These are phyloP conservation scores for Toxotes lorentzi DNA, from an alignment of 2,797 vertebrate genomes.

Conservation along the genomic window DNA sequence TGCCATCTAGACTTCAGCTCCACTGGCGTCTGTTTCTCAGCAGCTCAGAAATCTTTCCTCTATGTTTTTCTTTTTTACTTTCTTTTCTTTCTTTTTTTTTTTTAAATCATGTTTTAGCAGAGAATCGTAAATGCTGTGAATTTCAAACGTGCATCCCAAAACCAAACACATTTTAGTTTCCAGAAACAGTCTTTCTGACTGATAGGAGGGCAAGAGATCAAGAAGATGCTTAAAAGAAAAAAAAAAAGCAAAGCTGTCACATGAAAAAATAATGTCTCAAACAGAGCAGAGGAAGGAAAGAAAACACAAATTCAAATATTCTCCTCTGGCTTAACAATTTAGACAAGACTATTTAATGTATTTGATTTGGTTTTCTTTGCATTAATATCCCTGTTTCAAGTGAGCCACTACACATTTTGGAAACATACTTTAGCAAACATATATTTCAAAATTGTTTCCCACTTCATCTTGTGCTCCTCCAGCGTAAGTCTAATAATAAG, in stretches of 20 bases:
- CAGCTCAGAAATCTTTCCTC: slow-evolving; percentile 5
- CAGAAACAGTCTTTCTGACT: not conserved
- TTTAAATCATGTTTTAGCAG: slow-evolving; percentile 1
- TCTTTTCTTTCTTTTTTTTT: not conserved
- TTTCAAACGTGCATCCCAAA: slow-evolving; percentile 5
- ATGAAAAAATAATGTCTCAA: not conserved
- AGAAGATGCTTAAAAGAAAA: slow-evolving; percentile 11
- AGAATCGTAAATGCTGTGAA: slow-evolving; percentile 6
- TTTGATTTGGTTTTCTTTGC: not conserved
- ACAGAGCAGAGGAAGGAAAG: not conserved
- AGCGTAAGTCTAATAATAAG: not conserved
- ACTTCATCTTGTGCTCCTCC: not conserved
- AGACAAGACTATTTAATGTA: not conserved
- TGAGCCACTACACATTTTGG: not conserved
- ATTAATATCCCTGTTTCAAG: not conserved
- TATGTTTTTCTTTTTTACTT: slow-evolving; percentile 16
- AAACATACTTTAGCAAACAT: not conserved
- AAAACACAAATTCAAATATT: not conserved
- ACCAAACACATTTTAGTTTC: not conserved
- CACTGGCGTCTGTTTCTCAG: slow-evolving; percentile 10
- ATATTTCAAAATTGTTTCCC: not conserved
- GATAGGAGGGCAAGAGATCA: not conserved
- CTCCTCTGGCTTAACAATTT: not conserved
- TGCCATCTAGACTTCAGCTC: slow-evolving; percentile 35
- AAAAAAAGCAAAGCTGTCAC: slow-evolving; percentile 15